Evolutionary conservation across 2,888 invertebrate genomes (phyloP).

Genomic region (Altica lythri): DNA sequence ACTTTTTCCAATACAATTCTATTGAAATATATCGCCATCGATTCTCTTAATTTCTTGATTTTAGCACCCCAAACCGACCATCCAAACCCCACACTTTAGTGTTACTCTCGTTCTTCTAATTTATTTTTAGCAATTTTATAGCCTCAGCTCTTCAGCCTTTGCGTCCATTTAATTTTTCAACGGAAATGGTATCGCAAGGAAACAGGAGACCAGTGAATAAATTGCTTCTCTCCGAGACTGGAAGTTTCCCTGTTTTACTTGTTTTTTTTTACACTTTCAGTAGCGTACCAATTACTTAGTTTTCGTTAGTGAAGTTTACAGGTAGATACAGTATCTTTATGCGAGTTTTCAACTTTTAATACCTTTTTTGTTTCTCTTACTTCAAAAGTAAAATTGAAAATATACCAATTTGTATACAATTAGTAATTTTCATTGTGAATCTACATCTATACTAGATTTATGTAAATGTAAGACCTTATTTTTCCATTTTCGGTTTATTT

Average conservation of each 20-base stretch:
- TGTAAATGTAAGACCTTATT: too few species aligned
- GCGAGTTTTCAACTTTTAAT: too few species aligned
- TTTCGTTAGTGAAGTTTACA: too few species aligned
- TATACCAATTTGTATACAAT: too few species aligned
- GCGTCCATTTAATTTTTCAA: conserved; percentile 28
- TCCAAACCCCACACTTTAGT: conserved; percentile 6
- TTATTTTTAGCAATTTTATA: conserved; percentile 30
- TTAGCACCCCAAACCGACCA: conserved; percentile 22
- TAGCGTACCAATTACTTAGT: too few species aligned
- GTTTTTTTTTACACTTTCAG: conserved; percentile 4
- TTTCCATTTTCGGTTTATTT: too few species aligned
- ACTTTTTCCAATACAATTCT: too few species aligned
- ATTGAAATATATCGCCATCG: conserved; percentile 22
- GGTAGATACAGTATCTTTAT: too few species aligned
- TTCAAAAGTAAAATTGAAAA: too few species aligned
- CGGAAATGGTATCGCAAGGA: conserved; percentile 26
- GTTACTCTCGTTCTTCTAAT: conserved; percentile 21
- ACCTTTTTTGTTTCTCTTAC: too few species aligned
- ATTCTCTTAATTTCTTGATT: conserved; percentile 26
- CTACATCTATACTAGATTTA: too few species aligned
- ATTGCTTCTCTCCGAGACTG: conserved; percentile 19
- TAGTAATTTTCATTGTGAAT: too few species aligned
- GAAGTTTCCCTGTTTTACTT: conserved; percentile 12
- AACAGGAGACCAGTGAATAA: conserved; percentile 26
- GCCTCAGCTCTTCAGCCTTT: conserved; percentile 22